Base-by-base conservation (phyloP, 2,797 vertebrate genomes). In the Botia kubotai region DNA sequence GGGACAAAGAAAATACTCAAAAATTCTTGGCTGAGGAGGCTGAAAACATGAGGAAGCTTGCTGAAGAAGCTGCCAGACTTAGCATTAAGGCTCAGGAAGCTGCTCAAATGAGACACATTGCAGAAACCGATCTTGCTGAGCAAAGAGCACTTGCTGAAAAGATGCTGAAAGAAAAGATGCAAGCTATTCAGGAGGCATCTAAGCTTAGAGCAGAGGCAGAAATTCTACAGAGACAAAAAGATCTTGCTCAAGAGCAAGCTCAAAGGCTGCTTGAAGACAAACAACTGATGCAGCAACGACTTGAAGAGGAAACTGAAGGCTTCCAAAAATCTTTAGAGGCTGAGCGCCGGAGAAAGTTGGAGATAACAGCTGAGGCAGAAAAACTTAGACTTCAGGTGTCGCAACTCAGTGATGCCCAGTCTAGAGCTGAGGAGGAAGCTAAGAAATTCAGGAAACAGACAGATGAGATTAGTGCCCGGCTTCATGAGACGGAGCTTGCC, bases 131-230 rank as follows among this genome's bases (percentile, higher is more conserved):
- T 88, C 92, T 99, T 87, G 96, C 91, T 0, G 95, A 97, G 86
- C 98, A 99, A 87, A 94, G 97, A 60, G 92, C 88, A 0, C 91
- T 99, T 81, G 97, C 97, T 0, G 98, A 99, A 55, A 97, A 96
- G 91, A 97, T 98, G 95, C 94, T 98, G 48, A 98, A 97, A 89
- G 98, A 99, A 91, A 99, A 99, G 92, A 98, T 98, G 96, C 97
- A 97, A 87, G 98, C 97, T 0, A 96, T 98, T 72, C 97, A 98
- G 90, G 98, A 99, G 87, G 97, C 98, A 39, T 97, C 96, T 0
- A 94, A 89, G 79, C 91, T 99, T 50, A 95, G 86, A 89, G 97
- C 96, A 0, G 97, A 99, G 88, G 98, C 98, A 0, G 97, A 99
- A 87, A 82, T 97, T 94, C 94, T 99, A 73, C 97, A 98, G 79